These are phyloP conservation scores for Paratilapia polleni DNA, from an alignment of 2,113 vertebrate genomes.

Conservation along the genomic window DNA sequence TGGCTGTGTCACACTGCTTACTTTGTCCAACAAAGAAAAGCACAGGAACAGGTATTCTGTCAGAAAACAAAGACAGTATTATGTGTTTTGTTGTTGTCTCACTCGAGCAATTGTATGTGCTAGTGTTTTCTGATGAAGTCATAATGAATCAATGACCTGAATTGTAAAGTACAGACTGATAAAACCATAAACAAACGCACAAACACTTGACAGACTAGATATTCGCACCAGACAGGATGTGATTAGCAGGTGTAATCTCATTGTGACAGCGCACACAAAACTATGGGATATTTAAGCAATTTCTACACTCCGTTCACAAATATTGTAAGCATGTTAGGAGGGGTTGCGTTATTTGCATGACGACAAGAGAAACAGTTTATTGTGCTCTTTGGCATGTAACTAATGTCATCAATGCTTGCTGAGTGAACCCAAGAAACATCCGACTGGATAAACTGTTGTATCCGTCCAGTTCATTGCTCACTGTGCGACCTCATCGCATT, in stretches of 20 bases:
- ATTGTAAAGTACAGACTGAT: constrained; percentile 25
- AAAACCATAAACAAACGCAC: constrained; percentile 6
- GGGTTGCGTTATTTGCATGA: constrained; percentile 23
- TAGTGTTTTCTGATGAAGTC: constrained; percentile 34
- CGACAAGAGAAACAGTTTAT: constrained; percentile 30
- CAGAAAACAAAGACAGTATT: constrained; percentile 46
- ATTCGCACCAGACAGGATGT: not conserved
- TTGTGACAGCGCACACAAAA: not conserved
- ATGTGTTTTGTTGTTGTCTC: constrained; percentile 42
- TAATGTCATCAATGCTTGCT: constrained; percentile 59
- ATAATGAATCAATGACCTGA: constrained; percentile 37
- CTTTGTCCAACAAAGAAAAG: constrained; percentile 53
- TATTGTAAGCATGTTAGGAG: constrained; percentile 41
- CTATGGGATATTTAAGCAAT: not conserved
- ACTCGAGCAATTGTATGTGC: constrained; percentile 4
- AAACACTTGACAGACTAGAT: not conserved
- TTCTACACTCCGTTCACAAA: constrained; percentile 3
- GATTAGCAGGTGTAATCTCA: constrained; percentile 21
- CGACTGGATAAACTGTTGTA: constrained; percentile 25
- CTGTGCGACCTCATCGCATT: constrained; percentile 21
- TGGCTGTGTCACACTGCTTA: constrained; percentile 37
- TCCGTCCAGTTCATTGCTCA: constrained; percentile 9
- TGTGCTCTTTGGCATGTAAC: constrained; percentile 53
- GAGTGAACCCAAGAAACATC: constrained; percentile 57
- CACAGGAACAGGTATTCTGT: constrained; percentile 51